A percentile compares a stretch with the other conserved stretches of the same genome.
phyloP scores from a whole-genome alignment of 2,113 vertebrate genomes.

The Thunnus thynnus region DNA sequence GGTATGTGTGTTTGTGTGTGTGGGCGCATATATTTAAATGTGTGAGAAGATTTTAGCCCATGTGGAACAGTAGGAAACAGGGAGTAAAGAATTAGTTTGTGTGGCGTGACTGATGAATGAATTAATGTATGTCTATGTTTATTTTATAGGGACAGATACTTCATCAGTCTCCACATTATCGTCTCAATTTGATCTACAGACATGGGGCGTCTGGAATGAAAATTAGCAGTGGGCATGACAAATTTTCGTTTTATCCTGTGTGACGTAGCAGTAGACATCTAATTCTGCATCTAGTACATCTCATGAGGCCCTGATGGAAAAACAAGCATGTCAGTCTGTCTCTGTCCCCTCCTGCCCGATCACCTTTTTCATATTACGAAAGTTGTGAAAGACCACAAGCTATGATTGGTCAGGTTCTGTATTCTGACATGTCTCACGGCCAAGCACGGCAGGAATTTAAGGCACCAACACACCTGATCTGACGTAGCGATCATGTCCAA shows the following conservation, averaged over 20 bases:
- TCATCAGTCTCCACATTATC: too few relatives aligned
- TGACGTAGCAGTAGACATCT: background rate
- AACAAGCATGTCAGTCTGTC: too few relatives aligned
- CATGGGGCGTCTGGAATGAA: too few relatives aligned
- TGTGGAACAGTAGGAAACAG: slow-evolving; percentile 20
- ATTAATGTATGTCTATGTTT: background rate
- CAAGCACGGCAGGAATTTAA: slow-evolving; percentile 8
- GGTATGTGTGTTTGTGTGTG: slow-evolving; percentile 46
- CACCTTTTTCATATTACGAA: too few relatives aligned
- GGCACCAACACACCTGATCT: slow-evolving; percentile 7
- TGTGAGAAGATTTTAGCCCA: slow-evolving; percentile 16
- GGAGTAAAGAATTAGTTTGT: background rate
- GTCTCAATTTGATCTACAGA: too few relatives aligned
- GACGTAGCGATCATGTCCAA: background rate
- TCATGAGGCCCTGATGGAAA: too few relatives aligned
- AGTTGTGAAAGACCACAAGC: too few relatives aligned
- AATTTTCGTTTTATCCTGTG: background rate
- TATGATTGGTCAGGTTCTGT: too few relatives aligned
- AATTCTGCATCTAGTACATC: background rate
- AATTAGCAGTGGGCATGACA: too few relatives aligned
- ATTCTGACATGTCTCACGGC: background rate
- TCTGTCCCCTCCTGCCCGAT: too few relatives aligned
- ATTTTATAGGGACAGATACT: background rate
- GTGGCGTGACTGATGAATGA: slow-evolving; percentile 13
- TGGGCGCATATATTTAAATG: background rate